These are phyloP conservation scores for Anableps anableps DNA, from an alignment of 2,797 vertebrate genomes.

Conservation along the genomic window DNA sequence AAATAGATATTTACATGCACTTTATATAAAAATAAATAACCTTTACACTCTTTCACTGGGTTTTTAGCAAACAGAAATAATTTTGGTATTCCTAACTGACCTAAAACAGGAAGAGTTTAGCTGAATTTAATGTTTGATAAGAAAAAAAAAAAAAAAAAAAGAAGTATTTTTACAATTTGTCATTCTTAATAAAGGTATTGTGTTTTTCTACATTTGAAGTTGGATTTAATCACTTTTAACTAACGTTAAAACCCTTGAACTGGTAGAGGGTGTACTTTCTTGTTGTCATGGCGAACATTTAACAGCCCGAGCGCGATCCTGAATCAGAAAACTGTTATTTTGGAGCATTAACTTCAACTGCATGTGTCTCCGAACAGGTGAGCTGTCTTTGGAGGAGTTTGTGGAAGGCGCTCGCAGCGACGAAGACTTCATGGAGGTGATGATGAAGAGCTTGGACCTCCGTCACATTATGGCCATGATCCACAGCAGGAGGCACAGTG, in stretches of 20 bases:
- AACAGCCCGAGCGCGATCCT: background rate
- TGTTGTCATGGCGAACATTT: background rate
- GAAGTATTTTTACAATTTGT: background rate
- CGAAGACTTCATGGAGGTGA: conserved; percentile 91
- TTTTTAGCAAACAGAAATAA: background rate
- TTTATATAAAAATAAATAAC: background rate
- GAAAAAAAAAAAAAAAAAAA: background rate
- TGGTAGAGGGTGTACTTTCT: background rate
- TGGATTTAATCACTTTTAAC: background rate
- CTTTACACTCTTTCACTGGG: background rate
- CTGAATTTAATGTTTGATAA: background rate
- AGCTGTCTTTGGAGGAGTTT: conserved; percentile 91
- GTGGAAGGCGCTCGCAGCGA: conserved; percentile 88
- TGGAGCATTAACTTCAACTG: background rate
- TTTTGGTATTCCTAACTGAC: background rate
- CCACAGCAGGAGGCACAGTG: conserved; percentile 85
- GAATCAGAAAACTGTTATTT: background rate
- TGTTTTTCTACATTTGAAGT: background rate
- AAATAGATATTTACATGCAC: background rate
- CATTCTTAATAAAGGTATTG: background rate
- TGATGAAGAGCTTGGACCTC: conserved; percentile 92
- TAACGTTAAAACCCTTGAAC: too few relatives aligned
- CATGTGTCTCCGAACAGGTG: conserved; percentile 73
- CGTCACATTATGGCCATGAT: conserved; percentile 91
- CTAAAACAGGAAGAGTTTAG: too few relatives aligned